Base-by-base conservation (phyloP, 2,113 vertebrate genomes). In the Prionailurus viverrinus region DNA sequence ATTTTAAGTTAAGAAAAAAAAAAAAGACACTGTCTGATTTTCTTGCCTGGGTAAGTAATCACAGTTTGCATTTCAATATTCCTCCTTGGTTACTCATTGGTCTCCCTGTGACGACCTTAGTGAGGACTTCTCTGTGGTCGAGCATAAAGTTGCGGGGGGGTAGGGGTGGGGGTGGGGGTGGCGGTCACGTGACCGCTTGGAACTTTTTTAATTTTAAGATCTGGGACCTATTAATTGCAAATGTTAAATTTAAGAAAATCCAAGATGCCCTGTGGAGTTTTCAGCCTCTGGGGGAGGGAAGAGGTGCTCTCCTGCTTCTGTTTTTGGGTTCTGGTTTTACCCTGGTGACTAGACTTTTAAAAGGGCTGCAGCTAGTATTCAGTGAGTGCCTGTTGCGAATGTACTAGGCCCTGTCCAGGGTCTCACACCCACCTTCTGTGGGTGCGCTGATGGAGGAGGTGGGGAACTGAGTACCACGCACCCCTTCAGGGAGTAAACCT, bases 21-120 rank as follows among this genome's bases (percentile, higher is more conserved):
- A 45, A 84, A 79, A 36, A 61, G 15, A 31, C 33, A 16, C 25
- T 76, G 8, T 92, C 79, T 92, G 55, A 85, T 89, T 84, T 71
- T 89, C 58, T 94, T 74, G 9, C 48, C 33, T 96, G 80, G 51
- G 86, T 78, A 89, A 94, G 25, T 48, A 68, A 65, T 83, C 51
- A 31, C 45, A 73, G 63, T 91, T 89, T 94, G 94, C 36, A 93
- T 95, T 94, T 97, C 11, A 13, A 0, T 91, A 73, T 76, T 95
- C 63, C 12, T 63, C 71, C 10, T 1, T 31, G 63, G 45, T 85
- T 71, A 48, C 48, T 74, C 53, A 92, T 91, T 95, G 90, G 63
- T 94, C 69, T 96, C 81, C 51, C 13, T n/a, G 80, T 81, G 84
- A 48, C 36, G n/a, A n/a, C 45, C 8, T 21, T 31, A 65, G 74